Conservation (phyloP, 2,797 vertebrate species). For the Tapirus indicus region DNA sequence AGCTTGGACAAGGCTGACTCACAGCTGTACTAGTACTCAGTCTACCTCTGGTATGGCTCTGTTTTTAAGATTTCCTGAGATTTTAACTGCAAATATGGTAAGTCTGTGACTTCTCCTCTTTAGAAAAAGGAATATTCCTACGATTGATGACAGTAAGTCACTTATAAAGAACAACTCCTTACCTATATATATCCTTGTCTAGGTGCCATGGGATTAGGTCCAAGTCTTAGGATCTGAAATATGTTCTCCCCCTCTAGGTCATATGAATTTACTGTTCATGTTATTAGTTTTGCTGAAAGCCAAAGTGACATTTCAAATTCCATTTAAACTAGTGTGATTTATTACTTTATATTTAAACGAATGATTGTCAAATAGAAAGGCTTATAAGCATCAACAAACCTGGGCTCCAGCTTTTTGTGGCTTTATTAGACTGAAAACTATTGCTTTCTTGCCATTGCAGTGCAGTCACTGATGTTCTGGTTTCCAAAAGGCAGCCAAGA, state of each 20-base stretch:
- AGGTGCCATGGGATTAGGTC: not conserved
- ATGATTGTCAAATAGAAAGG: not conserved
- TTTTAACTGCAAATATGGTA: not conserved
- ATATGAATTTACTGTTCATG: not conserved
- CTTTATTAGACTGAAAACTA: not conserved
- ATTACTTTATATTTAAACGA: not conserved
- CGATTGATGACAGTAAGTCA: not conserved
- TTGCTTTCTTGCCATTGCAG: not conserved
- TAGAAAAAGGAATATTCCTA: not conserved
- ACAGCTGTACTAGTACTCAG: not conserved
- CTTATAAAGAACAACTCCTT: not conserved
- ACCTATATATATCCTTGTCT: not conserved
- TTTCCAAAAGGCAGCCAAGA: not conserved
- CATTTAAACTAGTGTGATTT: not conserved
- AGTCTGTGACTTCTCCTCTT: not conserved
- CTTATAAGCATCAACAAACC: not conserved
- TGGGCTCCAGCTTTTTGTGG: not conserved
- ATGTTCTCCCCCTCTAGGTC: not conserved
- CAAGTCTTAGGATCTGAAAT: conserved; percentile 12
- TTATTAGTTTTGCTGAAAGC: not conserved
- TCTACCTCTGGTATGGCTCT: not conserved
- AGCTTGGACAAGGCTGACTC: not conserved
- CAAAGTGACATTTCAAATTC: not conserved
- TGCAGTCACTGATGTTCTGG: not conserved
- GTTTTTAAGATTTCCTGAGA: not conserved